These are phyloP conservation scores for Torymus tubicola DNA, from an alignment of 2,888 invertebrate genomes.

Conservation along the genomic window DNA sequence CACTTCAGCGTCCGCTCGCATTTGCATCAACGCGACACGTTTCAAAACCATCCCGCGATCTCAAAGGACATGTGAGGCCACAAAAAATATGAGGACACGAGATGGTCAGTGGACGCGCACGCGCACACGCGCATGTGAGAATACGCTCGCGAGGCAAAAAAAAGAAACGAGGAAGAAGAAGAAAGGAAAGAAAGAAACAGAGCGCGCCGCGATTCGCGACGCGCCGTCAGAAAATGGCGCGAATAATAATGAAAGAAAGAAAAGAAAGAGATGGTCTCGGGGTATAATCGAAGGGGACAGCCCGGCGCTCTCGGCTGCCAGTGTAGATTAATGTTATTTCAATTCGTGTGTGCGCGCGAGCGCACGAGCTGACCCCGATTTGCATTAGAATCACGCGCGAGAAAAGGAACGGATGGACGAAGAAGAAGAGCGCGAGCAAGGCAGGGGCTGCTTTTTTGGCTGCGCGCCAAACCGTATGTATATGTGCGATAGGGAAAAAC, in stretches of 20 bases:
- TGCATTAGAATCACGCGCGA: slow-evolving; percentile 66
- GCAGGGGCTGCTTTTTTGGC: slow-evolving; percentile 11
- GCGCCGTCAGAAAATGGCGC: slow-evolving; percentile 16
- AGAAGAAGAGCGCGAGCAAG: not conserved
- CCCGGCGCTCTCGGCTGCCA: slow-evolving; percentile 64
- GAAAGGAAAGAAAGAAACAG: slow-evolving; percentile 17
- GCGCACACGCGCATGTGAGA: slow-evolving; percentile 4
- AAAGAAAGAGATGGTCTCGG: slow-evolving; percentile 22
- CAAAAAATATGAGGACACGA: not conserved
- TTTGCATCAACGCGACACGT: slow-evolving; percentile 35
- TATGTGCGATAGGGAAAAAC: slow-evolving; percentile 22
- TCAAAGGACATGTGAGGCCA: not conserved
- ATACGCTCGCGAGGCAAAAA: not conserved
- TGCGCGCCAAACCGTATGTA: slow-evolving; percentile 22
- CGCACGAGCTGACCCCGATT: slow-evolving; percentile 69
- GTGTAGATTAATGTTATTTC: slow-evolving; percentile 72
- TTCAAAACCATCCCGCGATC: slow-evolving; percentile 44
- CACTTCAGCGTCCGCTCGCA: slow-evolving; percentile 24
- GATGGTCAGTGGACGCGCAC: not conserved
- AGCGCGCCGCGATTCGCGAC: slow-evolving; percentile 36
- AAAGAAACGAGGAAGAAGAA: slow-evolving; percentile 2
- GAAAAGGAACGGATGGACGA: slow-evolving; percentile 30
- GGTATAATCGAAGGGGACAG: slow-evolving; percentile 67
- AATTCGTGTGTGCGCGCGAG: slow-evolving; percentile 62
- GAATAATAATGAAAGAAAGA: not conserved